A percentile compares a stretch with the other conserved stretches of the same genome.
These are phyloP conservation scores for Pissodes strobi DNA, from an alignment of 1,140 invertebrate species.

Conservation along the genomic window DNA sequence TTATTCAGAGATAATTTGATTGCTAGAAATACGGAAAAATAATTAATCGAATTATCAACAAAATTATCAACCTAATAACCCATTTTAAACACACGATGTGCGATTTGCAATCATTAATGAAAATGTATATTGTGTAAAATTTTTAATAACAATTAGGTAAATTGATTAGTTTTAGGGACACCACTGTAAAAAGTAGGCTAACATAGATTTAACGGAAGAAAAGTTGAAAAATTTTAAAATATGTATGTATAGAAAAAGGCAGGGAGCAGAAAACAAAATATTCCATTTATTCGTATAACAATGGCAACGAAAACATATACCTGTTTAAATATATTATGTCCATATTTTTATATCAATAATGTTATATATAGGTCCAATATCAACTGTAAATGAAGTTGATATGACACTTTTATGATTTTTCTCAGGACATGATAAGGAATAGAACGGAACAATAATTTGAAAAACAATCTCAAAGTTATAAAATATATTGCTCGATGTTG, in stretches of 20 bases:
- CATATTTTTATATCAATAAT: background rate
- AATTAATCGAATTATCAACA: too few relatives aligned
- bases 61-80: too few relatives aligned
- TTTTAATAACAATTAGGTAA: conserved; percentile 41
- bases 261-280: conserved; percentile 23
- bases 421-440: too few relatives aligned
- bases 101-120: conserved; percentile 52
- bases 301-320: conserved; percentile 21
- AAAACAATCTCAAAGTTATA: too few relatives aligned
- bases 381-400: too few relatives aligned
- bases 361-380: background rate
- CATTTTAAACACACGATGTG: conserved; percentile 39
- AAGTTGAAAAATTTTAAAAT: conserved; percentile 38
- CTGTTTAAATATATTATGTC: background rate
- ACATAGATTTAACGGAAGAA: conserved; percentile 35
- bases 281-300: conserved; percentile 20
- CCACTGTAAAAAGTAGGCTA: conserved; percentile 10
- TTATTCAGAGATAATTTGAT: too few relatives aligned
- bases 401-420: too few relatives aligned
- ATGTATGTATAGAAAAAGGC: conserved; percentile 41
- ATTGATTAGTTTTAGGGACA: conserved; percentile 3
- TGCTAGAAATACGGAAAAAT: too few relatives aligned
- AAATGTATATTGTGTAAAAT: conserved; percentile 51
- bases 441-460: too few relatives aligned
- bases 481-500: too few relatives aligned